Evolutionary conservation across 2,888 invertebrate genomes (phyloP), one percentile per base, ranked within the genome.

Genomic region (Tipula confusa): DNA sequence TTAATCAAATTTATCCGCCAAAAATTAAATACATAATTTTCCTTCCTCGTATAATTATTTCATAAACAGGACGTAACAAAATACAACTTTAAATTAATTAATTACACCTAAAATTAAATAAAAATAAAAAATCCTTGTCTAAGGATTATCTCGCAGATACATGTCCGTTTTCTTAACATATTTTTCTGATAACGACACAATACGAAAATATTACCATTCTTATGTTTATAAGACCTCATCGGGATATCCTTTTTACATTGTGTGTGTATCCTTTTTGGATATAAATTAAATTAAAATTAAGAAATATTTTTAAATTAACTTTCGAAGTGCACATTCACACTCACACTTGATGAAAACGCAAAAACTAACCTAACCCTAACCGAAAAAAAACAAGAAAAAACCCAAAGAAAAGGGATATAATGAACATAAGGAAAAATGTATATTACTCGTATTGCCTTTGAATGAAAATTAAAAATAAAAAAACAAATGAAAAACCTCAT

Each of bases 261-360:
- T 64, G 64, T 64, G 24, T 64, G n/a, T n/a, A n/a, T 24, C 64
- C 24, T 64, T 36, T 64, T 24, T 24, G 64, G 24, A 64, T 24
- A 64, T 64, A 24, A 64, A 64, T 64, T 64, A 64, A 64, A 64
- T 64, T 64, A 64, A 64, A 64, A 18, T 64, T 64, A 64, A 64
- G 64, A 64, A 24, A 64, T 64, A 64, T 64, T n/a, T n/a, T 9
- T 18, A 64, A 64, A 64, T 64, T 64, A 64, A 64, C 64, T 24
- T 18, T 24, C 0, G 24, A 18, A 64, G 24, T 2, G 24, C 64
- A 64, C 24, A 64, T 9, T 2, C 24, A 64, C 18, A 48, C 15
- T 18, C 7, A 64, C 64, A 64, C 24, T 1, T 18, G 18, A 24
- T 1, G 18, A 7, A 1, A 64, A 64, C 9, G 24, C 18, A 18